phyloP scores from a whole-genome alignment of 1,140 invertebrate species.

The Apis dorsata region DNA sequence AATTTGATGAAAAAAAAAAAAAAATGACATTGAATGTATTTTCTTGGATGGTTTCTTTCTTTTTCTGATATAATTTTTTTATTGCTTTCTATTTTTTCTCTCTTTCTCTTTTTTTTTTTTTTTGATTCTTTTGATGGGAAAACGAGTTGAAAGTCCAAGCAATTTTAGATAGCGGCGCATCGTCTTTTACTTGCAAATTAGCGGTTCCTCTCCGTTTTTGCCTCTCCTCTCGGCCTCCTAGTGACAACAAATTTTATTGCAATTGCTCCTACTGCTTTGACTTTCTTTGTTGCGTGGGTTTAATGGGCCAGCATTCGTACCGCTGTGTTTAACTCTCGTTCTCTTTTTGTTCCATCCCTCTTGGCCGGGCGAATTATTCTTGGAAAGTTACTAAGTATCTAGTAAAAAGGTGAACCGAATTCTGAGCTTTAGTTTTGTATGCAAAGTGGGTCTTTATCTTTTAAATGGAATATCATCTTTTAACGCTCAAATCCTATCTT shows the following conservation, averaged over 20 bases:
- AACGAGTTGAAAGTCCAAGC: slow-evolving; percentile 33
- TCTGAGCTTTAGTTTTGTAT: neutral
- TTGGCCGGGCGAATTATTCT: neutral
- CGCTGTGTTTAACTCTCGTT: neutral
- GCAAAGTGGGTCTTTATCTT: neutral
- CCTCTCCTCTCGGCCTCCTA: neutral
- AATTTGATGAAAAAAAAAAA: neutral
- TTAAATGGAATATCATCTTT: neutral
- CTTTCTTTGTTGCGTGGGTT: slow-evolving; percentile 2
- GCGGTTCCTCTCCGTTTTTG: slow-evolving; percentile 2
- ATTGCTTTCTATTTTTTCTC: no score
- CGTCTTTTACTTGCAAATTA: slow-evolving; percentile 34
- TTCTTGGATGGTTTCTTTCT: neutral
- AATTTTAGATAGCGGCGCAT: slow-evolving; percentile 7
- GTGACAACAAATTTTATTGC: slow-evolving; percentile 32
- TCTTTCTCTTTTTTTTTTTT: neutral
- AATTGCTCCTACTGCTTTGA: neutral
- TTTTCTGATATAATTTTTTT: neutral
- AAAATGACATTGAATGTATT: no score
- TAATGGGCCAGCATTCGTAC: slow-evolving; percentile 1
- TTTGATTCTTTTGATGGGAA: neutral
- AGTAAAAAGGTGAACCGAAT: neutral
- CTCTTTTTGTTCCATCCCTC: neutral
- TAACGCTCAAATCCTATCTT: no score
- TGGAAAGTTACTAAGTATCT: neutral